Conservation (phyloP, 2,888 invertebrate species). For the Boloria euphrosyne region DNA sequence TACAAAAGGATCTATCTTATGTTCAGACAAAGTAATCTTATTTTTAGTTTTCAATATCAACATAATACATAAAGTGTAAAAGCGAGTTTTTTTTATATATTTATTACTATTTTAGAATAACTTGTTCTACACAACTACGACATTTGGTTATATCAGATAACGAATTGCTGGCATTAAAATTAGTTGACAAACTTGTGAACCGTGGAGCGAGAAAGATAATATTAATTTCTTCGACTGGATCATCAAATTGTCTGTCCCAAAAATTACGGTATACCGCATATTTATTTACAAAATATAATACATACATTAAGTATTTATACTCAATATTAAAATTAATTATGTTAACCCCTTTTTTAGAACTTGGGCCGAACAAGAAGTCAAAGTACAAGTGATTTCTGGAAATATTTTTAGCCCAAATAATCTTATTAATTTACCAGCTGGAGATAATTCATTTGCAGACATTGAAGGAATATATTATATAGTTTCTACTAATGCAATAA, state of each 20-base stretch:
- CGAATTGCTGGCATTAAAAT: conserved; percentile 46
- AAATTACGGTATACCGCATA: conserved; percentile 27
- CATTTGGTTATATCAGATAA: conserved; percentile 54
- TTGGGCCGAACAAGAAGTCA: conserved; percentile 27
- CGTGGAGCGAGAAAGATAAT: conserved; percentile 54
- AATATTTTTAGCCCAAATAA: conserved; percentile 6
- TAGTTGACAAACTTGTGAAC: conserved; percentile 50
- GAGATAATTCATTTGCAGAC: conserved; percentile 6
- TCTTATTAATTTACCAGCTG: conserved; percentile 7
- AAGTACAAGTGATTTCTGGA: neutral
- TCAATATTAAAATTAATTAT: neutral
- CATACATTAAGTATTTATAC: neutral
- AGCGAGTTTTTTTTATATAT: neutral
- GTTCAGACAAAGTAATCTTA: conserved; percentile 42
- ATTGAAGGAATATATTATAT: conserved; percentile 32
- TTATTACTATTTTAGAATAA: conserved; percentile 45
- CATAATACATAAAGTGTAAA: too few relatives aligned
- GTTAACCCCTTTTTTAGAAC: conserved; percentile 8
- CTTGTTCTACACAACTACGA: conserved; percentile 43
- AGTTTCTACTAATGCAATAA: conserved; percentile 1
- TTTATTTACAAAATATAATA: neutral
- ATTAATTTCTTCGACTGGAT: conserved; percentile 41
- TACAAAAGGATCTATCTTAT: conserved; percentile 37
- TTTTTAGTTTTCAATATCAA: neutral
- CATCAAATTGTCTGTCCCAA: conserved; percentile 24